Conservation (phyloP, 2,888 invertebrate genomes). For the Temnothorax rugatulus region DNA sequence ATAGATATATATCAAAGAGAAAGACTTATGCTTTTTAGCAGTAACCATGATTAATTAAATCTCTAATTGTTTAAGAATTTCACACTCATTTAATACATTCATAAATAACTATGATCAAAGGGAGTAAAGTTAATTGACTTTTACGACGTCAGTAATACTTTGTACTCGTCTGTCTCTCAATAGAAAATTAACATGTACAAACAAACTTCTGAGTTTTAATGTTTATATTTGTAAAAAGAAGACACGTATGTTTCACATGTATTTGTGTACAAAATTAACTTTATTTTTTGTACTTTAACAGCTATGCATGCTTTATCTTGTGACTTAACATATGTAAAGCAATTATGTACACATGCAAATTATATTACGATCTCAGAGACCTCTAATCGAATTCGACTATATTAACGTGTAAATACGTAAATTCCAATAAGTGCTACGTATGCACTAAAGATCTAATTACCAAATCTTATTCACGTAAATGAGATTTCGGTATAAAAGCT, state of each 20-base stretch:
- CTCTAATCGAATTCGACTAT: slow-evolving; percentile 21
- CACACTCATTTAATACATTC: slow-evolving; percentile 23
- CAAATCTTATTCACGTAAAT: not conserved
- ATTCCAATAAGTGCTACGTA: not conserved
- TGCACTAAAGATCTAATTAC: slow-evolving; percentile 7
- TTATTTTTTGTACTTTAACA: slow-evolving; percentile 42
- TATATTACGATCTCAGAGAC: slow-evolving; percentile 5
- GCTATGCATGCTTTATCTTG: slow-evolving; percentile 1
- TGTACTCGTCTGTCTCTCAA: slow-evolving; percentile 13
- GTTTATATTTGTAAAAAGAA: slow-evolving; percentile 46
- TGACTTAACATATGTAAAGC: slow-evolving; percentile 4
- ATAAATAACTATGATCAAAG: slow-evolving; percentile 3
- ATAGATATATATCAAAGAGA: slow-evolving; percentile 9
- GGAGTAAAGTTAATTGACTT: slow-evolving; percentile 26
- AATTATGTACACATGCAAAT: slow-evolving; percentile 33
- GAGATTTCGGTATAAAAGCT: slow-evolving; percentile 12
- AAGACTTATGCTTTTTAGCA: slow-evolving; percentile 36
- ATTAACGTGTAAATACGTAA: slow-evolving; percentile 4
- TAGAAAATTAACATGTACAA: slow-evolving; percentile 27
- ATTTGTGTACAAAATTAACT: slow-evolving; percentile 38
- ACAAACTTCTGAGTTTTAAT: slow-evolving; percentile 34
- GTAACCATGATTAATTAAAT: slow-evolving; percentile 16
- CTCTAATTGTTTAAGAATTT: slow-evolving; percentile 36
- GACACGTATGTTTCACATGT: not conserved
- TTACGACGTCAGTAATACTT: slow-evolving; percentile 43